These are phyloP conservation scores for Empidonax alnorum DNA, from an alignment of 2,113 vertebrate genomes.

Conservation along the genomic window DNA sequence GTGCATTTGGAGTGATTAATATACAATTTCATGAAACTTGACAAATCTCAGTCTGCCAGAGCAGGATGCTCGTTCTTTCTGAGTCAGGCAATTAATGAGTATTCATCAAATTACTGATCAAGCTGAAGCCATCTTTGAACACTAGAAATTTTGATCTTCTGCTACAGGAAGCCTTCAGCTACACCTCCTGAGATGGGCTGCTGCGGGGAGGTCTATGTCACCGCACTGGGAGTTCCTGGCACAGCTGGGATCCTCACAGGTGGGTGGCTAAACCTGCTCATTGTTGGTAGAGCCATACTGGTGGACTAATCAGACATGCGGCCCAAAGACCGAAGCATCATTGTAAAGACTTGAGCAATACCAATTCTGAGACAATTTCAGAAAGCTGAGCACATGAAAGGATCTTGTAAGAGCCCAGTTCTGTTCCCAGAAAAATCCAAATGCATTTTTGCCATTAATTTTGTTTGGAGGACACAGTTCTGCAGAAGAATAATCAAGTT, in stretches of 20 bases:
- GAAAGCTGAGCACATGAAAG: neutral
- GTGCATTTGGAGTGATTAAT: neutral
- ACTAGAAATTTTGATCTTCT: neutral
- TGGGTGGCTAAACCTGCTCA: neutral
- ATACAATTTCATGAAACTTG: neutral
- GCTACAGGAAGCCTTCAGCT: neutral
- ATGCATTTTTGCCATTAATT: neutral
- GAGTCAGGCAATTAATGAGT: neutral
- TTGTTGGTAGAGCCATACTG: neutral
- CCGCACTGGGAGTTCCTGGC: accelerated
- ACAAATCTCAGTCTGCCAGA: neutral
- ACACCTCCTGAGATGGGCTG: accelerated
- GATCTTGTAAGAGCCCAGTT: neutral
- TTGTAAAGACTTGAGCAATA: neutral
- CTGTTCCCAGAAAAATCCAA: slow-evolving; percentile 30
- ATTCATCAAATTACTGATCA: neutral
- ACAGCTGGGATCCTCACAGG: accelerated
- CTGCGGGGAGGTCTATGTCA: accelerated
- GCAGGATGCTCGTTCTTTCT: neutral
- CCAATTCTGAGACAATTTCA: neutral
- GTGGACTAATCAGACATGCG: accelerated
- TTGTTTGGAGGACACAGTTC: slow-evolving; percentile 14
- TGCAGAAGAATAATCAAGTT: slow-evolving; percentile 53
- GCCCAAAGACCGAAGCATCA: neutral
- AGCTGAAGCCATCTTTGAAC: neutral